Evolutionary conservation across 2,113 vertebrate species (phyloP).

Genomic region (Syngnathus typhle): DNA sequence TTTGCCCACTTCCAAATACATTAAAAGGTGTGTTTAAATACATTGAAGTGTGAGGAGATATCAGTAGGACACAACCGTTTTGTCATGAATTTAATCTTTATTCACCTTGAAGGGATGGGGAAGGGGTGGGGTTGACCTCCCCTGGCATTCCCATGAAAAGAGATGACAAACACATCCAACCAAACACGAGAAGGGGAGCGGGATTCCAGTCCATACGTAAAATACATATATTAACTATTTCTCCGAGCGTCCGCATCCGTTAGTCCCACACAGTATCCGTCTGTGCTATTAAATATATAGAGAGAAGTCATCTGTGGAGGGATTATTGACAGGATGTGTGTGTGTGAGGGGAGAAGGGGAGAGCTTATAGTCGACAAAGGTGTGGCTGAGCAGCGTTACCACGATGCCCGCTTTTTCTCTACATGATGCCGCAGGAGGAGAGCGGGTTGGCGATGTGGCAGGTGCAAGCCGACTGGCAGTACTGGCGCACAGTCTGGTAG

Average conservation of each 20-base stretch:
- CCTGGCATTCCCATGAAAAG: slow-evolving; percentile 77
- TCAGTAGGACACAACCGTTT: slow-evolving; percentile 36
- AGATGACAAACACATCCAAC: slow-evolving; percentile 76
- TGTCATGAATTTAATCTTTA: slow-evolving; percentile 67
- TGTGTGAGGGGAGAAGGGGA: slow-evolving; percentile 22
- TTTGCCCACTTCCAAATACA: no score
- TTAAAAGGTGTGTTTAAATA: no score
- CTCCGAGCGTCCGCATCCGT: slow-evolving; percentile 56
- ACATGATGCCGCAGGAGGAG: slow-evolving; percentile 97
- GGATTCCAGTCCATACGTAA: slow-evolving; percentile 74
- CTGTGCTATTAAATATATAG: slow-evolving; percentile 77
- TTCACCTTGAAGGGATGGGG: slow-evolving; percentile 58
- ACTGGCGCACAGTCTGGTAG: slow-evolving; percentile 99
- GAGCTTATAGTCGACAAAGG: slow-evolving; percentile 53
- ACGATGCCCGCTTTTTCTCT: slow-evolving; percentile 56
- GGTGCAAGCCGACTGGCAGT: slow-evolving; percentile 95
- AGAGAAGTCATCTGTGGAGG: slow-evolving; percentile 71
- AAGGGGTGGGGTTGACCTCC: slow-evolving; percentile 58
- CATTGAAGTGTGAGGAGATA: no score
- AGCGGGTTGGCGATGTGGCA: slow-evolving; percentile 94
- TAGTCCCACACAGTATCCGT: slow-evolving; percentile 69
- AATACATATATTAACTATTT: slow-evolving; percentile 79
- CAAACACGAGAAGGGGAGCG: slow-evolving; percentile 68
- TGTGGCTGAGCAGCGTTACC: slow-evolving; percentile 31
- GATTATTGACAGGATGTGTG: slow-evolving; percentile 51